Percentiles rank a stretch among this genome's conserved stretches.
Conservation (phyloP, 2,888 invertebrate genomes). For the Germaria angustata region DNA sequence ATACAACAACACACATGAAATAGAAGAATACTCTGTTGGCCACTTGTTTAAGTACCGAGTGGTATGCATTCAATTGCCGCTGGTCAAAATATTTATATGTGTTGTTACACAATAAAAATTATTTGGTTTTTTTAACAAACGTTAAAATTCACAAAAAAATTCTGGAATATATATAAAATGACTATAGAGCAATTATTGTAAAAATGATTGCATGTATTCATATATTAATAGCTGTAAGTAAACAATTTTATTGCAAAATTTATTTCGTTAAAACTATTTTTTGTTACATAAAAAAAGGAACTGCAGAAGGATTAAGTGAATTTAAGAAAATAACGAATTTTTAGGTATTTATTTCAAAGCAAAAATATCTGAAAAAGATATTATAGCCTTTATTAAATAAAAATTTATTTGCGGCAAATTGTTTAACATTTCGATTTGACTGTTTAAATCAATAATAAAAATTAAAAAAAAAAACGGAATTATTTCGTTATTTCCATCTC, state of each 20-base stretch:
- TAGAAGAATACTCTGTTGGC: constrained; percentile 13
- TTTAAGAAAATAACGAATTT: not conserved
- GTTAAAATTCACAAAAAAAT: not conserved
- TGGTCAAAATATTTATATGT: constrained; percentile 4
- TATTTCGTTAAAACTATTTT: not conserved
- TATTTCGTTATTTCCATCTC: not conserved
- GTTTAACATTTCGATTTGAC: not conserved
- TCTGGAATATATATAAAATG: not conserved
- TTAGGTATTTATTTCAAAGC: too few relatives aligned
- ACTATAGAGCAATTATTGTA: not conserved
- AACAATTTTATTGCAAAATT: not conserved
- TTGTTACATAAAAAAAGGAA: not conserved
- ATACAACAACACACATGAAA: not conserved
- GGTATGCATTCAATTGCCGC: constrained; percentile 30
- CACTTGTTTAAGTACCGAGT: constrained; percentile 44
- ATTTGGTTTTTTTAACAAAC: not conserved
- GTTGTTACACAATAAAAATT: not conserved
- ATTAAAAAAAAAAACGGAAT: too few relatives aligned
- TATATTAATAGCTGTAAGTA: not conserved
- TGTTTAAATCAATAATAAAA: not conserved
- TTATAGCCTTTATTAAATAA: too few relatives aligned
- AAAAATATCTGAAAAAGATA: too few relatives aligned
- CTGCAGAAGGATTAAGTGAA: not conserved
- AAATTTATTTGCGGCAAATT: too few relatives aligned
- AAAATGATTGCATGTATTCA: not conserved